phyloP scores from a whole-genome alignment of 2,113 vertebrate genomes.

The Meleagris gallopavo region DNA sequence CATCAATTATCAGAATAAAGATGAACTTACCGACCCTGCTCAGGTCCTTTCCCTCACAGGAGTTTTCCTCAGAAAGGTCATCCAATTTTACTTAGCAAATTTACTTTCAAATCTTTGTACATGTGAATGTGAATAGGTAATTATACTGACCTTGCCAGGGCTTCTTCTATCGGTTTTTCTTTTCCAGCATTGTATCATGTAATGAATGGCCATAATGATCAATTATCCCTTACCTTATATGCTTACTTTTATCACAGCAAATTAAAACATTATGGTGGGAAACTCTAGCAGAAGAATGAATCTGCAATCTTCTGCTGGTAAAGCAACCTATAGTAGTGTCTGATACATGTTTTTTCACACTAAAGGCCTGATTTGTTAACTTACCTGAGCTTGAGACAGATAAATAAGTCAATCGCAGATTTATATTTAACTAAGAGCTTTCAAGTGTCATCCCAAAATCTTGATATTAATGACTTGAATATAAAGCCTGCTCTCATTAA shows the following conservation, averaged over 20 bases:
- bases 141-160: not conserved
- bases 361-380: not conserved
- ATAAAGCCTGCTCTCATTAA: not conserved
- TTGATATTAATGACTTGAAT: not conserved
- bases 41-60: not conserved
- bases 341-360: not conserved
- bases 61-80: not conserved
- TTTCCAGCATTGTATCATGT: not conserved
- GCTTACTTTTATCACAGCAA: not conserved
- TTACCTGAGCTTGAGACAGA: not conserved
- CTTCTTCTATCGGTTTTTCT: not conserved
- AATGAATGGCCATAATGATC: rapidly evolving
- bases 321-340: not conserved
- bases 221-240: not conserved
- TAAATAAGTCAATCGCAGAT: not conserved
- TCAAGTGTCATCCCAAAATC: not conserved
- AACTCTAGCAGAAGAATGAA: not conserved
- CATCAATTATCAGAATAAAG: not conserved
- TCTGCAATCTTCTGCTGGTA: not conserved
- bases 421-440: not conserved
- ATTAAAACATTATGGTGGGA: not conserved
- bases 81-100: not conserved
- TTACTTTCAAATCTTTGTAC: not conserved
- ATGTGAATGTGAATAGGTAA: not conserved
- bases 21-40: not conserved